Percentiles rank a stretch among this genome's conserved stretches.
phyloP scores from a whole-genome alignment of 1,140 invertebrate genomes.

The Nebria ingens region DNA sequence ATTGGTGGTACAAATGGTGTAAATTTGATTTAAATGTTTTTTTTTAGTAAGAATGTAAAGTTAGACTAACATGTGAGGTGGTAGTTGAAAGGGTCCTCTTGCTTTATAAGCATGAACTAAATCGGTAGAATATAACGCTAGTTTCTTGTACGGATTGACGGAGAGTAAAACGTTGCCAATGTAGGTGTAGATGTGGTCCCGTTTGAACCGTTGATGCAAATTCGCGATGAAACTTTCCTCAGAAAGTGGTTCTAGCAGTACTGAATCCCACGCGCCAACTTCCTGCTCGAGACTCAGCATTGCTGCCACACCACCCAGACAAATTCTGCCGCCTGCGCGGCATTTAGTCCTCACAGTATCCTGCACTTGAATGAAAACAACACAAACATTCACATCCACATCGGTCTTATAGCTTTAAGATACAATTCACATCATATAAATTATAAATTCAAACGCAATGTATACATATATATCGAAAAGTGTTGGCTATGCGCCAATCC shows the following conservation, averaged over 20 bases:
- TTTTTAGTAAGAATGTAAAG: slow-evolving; percentile 11
- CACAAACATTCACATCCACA: not conserved
- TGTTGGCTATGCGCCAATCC: too few species aligned
- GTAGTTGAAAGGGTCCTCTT: slow-evolving; percentile 70
- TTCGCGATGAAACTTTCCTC: slow-evolving; percentile 68
- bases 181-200: slow-evolving; percentile 73
- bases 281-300: slow-evolving; percentile 40
- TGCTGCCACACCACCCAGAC: slow-evolving; percentile 19
- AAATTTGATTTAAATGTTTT: slow-evolving; percentile 6
- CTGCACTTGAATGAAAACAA: not conserved
- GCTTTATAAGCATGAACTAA: slow-evolving; percentile 65
- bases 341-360: slow-evolving; percentile 23
- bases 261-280: slow-evolving; percentile 65
- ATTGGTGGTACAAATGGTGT: not conserved
- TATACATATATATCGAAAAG: too few species aligned
- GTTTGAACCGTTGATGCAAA: slow-evolving; percentile 62
- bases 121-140: slow-evolving; percentile 68
- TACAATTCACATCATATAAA: too few species aligned
- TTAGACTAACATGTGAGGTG: slow-evolving; percentile 75
- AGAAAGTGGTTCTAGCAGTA: slow-evolving; percentile 60
- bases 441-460: too few species aligned
- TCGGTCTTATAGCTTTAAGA: too few species aligned
- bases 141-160: slow-evolving; percentile 67
- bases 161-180: slow-evolving; percentile 67
- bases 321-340: slow-evolving; percentile 26